Conservation (phyloP, 2,888 invertebrate genomes). For the Arge pagana region DNA sequence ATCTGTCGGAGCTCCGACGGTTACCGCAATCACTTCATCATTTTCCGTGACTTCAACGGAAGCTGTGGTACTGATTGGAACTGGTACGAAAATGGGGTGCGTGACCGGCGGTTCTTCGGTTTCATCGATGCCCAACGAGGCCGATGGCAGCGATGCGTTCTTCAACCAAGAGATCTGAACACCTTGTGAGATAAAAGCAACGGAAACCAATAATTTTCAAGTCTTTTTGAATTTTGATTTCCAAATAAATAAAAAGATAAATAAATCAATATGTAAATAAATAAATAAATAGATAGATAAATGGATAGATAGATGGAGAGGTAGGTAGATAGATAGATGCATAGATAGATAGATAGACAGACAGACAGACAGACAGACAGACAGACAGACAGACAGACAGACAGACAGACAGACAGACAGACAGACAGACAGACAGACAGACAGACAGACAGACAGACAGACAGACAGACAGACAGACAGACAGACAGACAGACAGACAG, state of each 20-base stretch:
- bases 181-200: constrained; percentile 35
- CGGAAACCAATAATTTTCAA: too few species aligned
- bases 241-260: too few species aligned
- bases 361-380: constrained; percentile 15
- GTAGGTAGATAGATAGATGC: too few species aligned
- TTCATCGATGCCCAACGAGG: constrained; percentile 38
- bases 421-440: constrained; percentile 6
- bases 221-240: too few species aligned
- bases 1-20: constrained; percentile 52
- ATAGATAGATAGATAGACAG: too few species aligned
- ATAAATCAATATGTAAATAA: too few species aligned
- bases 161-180: constrained; percentile 52
- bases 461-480: not conserved
- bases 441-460: constrained; percentile 4
- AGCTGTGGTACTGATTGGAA: constrained; percentile 33
- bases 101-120: constrained; percentile 40
- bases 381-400: constrained; percentile 16
- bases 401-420: constrained; percentile 11
- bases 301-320: too few species aligned
- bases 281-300: too few species aligned
- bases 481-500: too few species aligned
- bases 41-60: constrained; percentile 45
- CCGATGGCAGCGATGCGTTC: constrained; percentile 46
- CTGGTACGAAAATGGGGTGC: constrained; percentile 36
- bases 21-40: constrained; percentile 42